A percentile compares a stretch with the other conserved stretches of the same genome.
phyloP scores from a whole-genome alignment of 1,140 invertebrate genomes.

The Amphibalanus amphitrite region DNA sequence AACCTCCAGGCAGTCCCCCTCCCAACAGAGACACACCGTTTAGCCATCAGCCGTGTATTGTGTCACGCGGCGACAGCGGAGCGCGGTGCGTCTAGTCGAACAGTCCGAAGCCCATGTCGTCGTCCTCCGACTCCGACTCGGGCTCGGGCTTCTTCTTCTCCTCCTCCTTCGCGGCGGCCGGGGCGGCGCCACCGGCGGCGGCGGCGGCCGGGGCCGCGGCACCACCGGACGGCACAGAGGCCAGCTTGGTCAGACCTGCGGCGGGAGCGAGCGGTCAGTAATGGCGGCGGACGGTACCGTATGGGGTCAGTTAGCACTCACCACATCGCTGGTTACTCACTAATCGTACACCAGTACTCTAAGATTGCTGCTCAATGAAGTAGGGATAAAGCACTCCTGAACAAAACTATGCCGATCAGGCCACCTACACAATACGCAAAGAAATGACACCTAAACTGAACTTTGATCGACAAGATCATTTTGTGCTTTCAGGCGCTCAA shows the following conservation, averaged over 20 bases:
- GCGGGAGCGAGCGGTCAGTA: not conserved
- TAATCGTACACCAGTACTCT: not conserved
- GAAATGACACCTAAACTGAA: too few relatives aligned
- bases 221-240: conserved; percentile 60
- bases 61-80: too few relatives aligned
- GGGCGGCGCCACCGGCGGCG: conserved; percentile 21
- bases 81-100: conserved; percentile 86
- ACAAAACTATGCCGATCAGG: not conserved
- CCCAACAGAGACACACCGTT: too few relatives aligned
- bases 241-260: conserved; percentile 14
- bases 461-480: too few relatives aligned
- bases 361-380: not conserved
- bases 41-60: too few relatives aligned
- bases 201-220: conserved; percentile 34
- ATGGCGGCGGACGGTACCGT: too few relatives aligned
- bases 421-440: not conserved
- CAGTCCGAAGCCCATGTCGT: conserved; percentile 95
- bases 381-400: not conserved
- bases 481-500: too few relatives aligned
- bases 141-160: conserved; percentile 63
- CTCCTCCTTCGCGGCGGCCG: conserved; percentile 44
- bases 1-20: too few relatives aligned
- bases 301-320: not conserved
- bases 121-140: conserved; percentile 59
- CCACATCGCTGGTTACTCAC: not conserved